Percentiles rank a stretch among this genome's conserved stretches.
Conservation (phyloP, 2,888 invertebrate genomes). For the Auanema freiburgensis region DNA sequence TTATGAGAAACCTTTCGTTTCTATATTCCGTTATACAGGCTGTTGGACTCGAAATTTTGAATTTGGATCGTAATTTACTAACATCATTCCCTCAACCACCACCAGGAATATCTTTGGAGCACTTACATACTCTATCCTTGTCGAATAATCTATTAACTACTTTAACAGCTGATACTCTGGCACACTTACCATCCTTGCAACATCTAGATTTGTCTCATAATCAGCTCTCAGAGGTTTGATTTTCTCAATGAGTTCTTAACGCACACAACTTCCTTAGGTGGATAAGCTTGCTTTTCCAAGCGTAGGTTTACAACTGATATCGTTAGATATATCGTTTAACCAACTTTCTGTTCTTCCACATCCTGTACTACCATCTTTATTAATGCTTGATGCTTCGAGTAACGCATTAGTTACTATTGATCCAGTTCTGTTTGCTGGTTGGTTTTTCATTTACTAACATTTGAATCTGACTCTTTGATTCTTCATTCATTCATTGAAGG, state of each 20-base stretch:
- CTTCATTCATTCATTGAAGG: slow-evolving; percentile 8
- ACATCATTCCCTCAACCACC: slow-evolving; percentile 38
- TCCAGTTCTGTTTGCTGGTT: slow-evolving; percentile 42
- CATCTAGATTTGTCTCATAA: slow-evolving; percentile 54
- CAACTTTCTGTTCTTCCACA: slow-evolving; percentile 45
- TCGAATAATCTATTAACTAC: slow-evolving; percentile 48
- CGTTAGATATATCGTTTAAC: slow-evolving; percentile 39
- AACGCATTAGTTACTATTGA: slow-evolving; percentile 46
- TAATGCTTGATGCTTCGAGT: slow-evolving; percentile 48
- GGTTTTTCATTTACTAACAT: neutral
- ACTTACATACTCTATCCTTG: slow-evolving; percentile 50
- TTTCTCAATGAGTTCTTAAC: neutral
- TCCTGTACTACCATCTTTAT: slow-evolving; percentile 53
- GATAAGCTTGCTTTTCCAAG: slow-evolving; percentile 41
- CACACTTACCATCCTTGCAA: slow-evolving; percentile 43
- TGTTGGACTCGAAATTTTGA: slow-evolving; percentile 26
- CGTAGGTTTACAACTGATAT: slow-evolving; percentile 41
- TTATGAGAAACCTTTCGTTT: neutral
- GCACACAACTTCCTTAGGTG: slow-evolving; percentile 20
- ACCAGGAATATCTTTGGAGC: slow-evolving; percentile 33
- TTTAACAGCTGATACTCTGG: slow-evolving; percentile 43
- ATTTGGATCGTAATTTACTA: slow-evolving; percentile 43
- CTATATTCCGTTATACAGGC: slow-evolving; percentile 6
- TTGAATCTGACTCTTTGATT: no score
- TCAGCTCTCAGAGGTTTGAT: slow-evolving; percentile 30